Base-by-base conservation (phyloP, 2,888 invertebrate genomes). In the Ceriagrion tenellum region DNA sequence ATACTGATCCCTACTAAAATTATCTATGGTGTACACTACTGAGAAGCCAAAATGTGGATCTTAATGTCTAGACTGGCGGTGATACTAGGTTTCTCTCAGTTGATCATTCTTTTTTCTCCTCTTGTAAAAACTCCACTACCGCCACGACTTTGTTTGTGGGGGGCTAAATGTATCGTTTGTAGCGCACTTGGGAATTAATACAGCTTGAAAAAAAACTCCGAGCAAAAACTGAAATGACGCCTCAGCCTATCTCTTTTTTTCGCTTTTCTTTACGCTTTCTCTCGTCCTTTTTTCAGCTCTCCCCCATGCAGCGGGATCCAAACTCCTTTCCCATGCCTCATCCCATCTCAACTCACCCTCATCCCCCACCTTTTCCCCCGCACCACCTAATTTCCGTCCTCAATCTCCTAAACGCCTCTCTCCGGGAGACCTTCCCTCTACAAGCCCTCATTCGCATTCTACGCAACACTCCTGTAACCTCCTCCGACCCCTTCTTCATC, bases 371-470 rank as follows among this genome's bases (percentile, higher is more conserved):
- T 10, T n/a, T n/a, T n/a, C 26, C 47, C 69, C 55, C 55, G 23
- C 90, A 47, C 74, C 69, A 69, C 93, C 93, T 93, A 93, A 93
- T 93, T 93, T 93, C 93, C 93, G 93, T 69, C 69, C 93, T 69
- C 93, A 93, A 93, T 93, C 93, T 93, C 93, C 93, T 93, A 93
- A 93, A 93, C 69, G 69, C 93, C 93, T 69, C 93, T 93, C 93
- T 35, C 47, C 35, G 69, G 93, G 69, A 69, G 69, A 81, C 30
- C 30, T 26, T 26, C 93, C 91, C 18, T 20, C 59, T 59, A 16
- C 59, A 74, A 93, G 47, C 69, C 93, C 93, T 93, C 93, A 93
- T 93, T 93, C 93, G 93, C 93, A 93, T 93, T 93, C 93, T n/a
- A 26, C 69, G 35, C 93, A 93, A 47, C 93, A 69, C 40, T 63